Evolutionary conservation across 2,113 vertebrate genomes (phyloP).

Genomic region (Isurus oxyrinchus): DNA sequence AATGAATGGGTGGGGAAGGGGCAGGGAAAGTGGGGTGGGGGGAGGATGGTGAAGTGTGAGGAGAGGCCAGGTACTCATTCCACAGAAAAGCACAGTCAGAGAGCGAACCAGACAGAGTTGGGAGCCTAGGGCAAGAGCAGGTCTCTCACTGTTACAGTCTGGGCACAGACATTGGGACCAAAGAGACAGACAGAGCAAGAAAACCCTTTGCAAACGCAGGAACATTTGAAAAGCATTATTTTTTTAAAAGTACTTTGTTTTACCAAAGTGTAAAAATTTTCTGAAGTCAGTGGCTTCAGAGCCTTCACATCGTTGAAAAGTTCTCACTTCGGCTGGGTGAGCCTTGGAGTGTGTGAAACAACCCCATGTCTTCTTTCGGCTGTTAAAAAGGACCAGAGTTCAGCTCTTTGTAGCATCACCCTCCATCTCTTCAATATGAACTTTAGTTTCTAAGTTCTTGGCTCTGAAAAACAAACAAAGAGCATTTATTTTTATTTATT

Average conservation of each 20-base stretch:
- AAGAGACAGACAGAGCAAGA: not conserved
- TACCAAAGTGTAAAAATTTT: not conserved
- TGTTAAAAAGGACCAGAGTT: not conserved
- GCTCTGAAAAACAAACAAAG: constrained; percentile 23
- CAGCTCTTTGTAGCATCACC: not conserved
- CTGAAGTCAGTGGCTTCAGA: not conserved
- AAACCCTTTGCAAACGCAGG: not conserved
- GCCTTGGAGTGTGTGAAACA: not conserved
- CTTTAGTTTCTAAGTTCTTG: constrained; percentile 32
- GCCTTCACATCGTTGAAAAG: not conserved
- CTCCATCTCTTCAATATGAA: constrained; percentile 34
- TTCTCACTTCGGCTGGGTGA: not conserved
- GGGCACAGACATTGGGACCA: not conserved
- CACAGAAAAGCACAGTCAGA: not conserved
- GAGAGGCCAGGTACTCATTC: not conserved
- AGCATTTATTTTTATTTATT: not conserved
- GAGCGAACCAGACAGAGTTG: not conserved
- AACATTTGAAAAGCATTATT: not conserved
- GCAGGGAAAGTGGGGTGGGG: not conserved
- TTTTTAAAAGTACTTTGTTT: not conserved
- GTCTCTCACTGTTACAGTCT: not conserved
- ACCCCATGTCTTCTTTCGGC: not conserved
- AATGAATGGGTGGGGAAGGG: not conserved
- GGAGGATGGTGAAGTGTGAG: not conserved
- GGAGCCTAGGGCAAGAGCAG: not conserved